Evolutionary conservation across 2,113 vertebrate genomes (phyloP), one percentile per base, ranked within the genome.

Genomic region (Planiliza haematocheilus): DNA sequence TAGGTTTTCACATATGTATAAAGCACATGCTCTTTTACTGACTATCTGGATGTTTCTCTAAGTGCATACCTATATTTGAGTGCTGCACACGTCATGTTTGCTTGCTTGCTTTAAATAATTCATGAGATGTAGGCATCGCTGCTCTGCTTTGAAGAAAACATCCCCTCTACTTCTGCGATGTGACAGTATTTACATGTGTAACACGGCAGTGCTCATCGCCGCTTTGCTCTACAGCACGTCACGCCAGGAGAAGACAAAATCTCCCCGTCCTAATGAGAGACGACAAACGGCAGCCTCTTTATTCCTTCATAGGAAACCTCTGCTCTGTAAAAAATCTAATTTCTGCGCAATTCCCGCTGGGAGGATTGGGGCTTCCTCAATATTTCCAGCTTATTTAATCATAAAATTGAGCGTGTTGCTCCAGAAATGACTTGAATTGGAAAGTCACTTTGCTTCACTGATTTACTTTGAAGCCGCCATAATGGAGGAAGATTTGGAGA

Each of bases 51-150:
- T 70, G 74, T 75, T 75, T 4, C 8, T 45, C 12, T 1, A 18
- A 34, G 18, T 14, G 46, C 66, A 38, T 16, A 77, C 74, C 79
- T 75, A 48, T 73, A 83, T 77, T 10, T 42, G 70, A 87, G 69
- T 50, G 21, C 50, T 2, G 72, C 16, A 10, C 21, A 13, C 55
- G 10, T 79, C 59, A 57, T 72, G 69, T 80, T 79, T 81, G 67
- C 62, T 51, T 20, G 20, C 8, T 51, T 2, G 64, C 36, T 3
- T 65, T 90, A 52, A 91, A 91, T 90, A 81, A 90, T 90, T 89
- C 79, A 91, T 79, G 20, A n/a, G 39, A 24, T n/a, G 21, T 53
- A 56, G 59, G 64, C 73, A 37, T 51, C 10, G 39, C 78, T 59
- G 46, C 71, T 71, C 56, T 1, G 38, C 75, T 75, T 80, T 84